phyloP scores from a whole-genome alignment of 2,797 vertebrate genomes.

The Gymnothorax reevesii region DNA sequence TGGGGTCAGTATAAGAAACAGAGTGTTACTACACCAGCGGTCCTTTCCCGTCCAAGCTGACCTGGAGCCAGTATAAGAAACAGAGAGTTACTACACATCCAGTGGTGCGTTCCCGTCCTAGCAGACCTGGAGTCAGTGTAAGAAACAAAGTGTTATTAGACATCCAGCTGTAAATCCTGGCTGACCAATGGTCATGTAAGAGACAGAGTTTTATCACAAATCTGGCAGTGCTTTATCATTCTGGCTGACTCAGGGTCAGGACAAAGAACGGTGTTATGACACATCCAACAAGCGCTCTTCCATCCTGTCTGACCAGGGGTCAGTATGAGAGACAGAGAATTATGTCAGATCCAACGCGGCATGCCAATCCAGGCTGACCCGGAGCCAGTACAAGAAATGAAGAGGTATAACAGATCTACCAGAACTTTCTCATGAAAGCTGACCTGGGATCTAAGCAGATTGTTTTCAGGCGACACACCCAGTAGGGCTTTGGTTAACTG shows the following conservation, averaged over 20 bases:
- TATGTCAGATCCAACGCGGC: too few species aligned
- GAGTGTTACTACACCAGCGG: conserved; percentile 12
- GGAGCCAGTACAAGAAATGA: background rate
- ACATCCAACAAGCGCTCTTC: background rate
- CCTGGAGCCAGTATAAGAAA: conserved; percentile 43
- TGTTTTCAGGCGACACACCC: background rate
- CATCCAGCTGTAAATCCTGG: background rate
- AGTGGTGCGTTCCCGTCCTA: background rate
- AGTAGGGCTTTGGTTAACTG: background rate
- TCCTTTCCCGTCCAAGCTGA: conserved; percentile 96
- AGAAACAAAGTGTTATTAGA: background rate
- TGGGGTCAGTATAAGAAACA: background rate
- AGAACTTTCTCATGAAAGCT: too few species aligned
- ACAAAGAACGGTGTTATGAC: background rate
- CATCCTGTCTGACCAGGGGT: background rate
- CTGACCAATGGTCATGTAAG: background rate
- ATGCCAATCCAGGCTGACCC: background rate
- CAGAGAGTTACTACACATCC: background rate
- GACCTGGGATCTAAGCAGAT: too few species aligned
- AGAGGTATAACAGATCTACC: too few species aligned
- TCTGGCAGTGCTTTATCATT: too few species aligned
- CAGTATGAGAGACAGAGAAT: background rate
- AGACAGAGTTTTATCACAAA: background rate
- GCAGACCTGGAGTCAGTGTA: background rate
- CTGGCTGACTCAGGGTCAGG: too few species aligned